Evolutionary conservation across 1,140 invertebrate species (phyloP).

Genomic region (Drosophila ficusphila): DNA sequence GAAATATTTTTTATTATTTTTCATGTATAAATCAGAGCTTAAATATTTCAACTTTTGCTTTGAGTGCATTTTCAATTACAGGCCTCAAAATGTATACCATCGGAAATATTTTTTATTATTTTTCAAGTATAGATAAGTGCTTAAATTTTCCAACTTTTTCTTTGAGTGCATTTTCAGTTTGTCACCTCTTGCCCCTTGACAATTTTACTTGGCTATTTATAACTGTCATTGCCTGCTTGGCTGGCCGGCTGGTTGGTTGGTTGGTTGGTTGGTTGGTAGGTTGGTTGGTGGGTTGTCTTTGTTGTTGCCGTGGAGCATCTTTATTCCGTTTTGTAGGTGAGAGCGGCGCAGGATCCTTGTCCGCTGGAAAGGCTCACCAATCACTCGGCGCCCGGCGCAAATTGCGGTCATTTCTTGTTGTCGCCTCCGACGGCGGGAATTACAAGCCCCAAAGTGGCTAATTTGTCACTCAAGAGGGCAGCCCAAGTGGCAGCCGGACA

Average conservation of each 20-base stretch:
- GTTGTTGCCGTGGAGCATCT: slow-evolving; percentile 53
- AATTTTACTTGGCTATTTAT: slow-evolving; percentile 81
- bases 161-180: slow-evolving; percentile 6
- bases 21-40: too few relatives aligned
- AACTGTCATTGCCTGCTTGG: slow-evolving; percentile 62
- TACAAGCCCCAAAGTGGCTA: slow-evolving; percentile 72
- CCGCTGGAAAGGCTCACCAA: slow-evolving; percentile 52
- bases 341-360: slow-evolving; percentile 38
- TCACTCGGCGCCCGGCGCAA: slow-evolving; percentile 71
- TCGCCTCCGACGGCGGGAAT: slow-evolving; percentile 62
- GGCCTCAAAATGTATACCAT: too few relatives aligned
- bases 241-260: slow-evolving; percentile 18
- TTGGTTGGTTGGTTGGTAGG: slow-evolving; percentile 26
- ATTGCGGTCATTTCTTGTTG: slow-evolving; percentile 83
- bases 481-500: slow-evolving; percentile 36
- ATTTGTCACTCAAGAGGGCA: slow-evolving; percentile 64
- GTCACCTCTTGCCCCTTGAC: slow-evolving; percentile 35
- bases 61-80: slow-evolving; percentile 4
- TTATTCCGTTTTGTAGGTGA: slow-evolving; percentile 56
- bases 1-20: neutral
- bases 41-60: neutral
- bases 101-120: neutral
- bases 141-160: neutral
- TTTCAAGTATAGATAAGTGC: too few relatives aligned
- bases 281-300: slow-evolving; percentile 18